Conservation (phyloP, 1,140 invertebrate genomes). For the Drosophila nasuta region DNA sequence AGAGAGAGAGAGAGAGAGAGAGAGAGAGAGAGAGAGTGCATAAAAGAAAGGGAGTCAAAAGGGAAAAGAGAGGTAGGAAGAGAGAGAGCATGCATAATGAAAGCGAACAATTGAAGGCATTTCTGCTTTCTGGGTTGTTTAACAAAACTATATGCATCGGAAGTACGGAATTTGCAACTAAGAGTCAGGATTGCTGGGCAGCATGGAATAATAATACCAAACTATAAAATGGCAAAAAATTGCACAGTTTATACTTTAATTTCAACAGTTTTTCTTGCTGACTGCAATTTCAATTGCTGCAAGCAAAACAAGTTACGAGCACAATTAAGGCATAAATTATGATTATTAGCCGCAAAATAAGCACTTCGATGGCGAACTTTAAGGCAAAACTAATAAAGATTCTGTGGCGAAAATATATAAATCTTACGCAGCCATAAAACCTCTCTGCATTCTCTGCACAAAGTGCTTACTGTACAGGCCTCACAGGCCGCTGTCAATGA, state of each 20-base stretch:
- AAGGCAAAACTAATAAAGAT: neutral
- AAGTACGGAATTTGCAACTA: slow-evolving; percentile 8
- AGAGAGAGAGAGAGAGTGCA: slow-evolving; percentile 2
- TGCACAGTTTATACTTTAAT: neutral
- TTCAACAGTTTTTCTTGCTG: neutral
- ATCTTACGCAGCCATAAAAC: neutral
- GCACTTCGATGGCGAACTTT: neutral
- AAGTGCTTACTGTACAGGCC: slow-evolving; percentile 11
- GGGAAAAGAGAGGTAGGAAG: neutral
- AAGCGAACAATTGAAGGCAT: slow-evolving; percentile 58
- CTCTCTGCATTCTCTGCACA: neutral
- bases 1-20: slow-evolving; percentile 1
- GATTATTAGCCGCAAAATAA: neutral
- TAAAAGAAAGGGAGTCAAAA: neutral
- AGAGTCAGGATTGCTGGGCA: neutral
- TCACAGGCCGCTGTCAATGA: neutral
- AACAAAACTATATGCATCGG: slow-evolving; percentile 28
- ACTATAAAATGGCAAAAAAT: neutral
- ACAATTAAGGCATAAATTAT: neutral
- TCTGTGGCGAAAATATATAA: neutral
- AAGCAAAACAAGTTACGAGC: neutral
- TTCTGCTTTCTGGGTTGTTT: slow-evolving; percentile 32
- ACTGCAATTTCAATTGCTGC: neutral
- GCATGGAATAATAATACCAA: neutral
- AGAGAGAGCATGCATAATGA: neutral